Percentiles rank a stretch among this genome's conserved stretches.
Evolutionary conservation across 2,888 invertebrate species (phyloP).

Genomic region (Pediacus dermestoides): DNA sequence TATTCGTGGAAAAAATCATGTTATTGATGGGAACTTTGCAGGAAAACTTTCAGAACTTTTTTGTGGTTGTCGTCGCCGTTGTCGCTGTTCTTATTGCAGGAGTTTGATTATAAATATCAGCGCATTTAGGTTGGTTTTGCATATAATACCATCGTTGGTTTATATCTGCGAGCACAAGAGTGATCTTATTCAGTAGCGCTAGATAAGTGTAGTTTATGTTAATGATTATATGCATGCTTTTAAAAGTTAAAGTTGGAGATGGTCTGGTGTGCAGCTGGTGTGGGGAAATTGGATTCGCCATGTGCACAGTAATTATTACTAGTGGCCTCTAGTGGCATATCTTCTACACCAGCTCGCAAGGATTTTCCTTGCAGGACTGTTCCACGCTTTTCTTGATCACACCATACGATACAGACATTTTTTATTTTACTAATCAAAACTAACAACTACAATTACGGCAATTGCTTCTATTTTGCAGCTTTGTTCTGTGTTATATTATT

Average conservation of each 20-base stretch:
- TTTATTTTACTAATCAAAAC: conserved; percentile 32
- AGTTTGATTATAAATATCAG: too few species aligned
- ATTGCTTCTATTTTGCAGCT: too few species aligned
- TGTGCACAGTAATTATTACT: conserved; percentile 42
- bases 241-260: conserved; percentile 41
- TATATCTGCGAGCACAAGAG: too few species aligned
- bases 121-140: too few species aligned
- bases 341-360: conserved; percentile 35
- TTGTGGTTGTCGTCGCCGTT: too few species aligned
- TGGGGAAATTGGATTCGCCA: conserved; percentile 35
- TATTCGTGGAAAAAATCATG: too few species aligned
- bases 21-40: too few species aligned
- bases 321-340: conserved; percentile 44
- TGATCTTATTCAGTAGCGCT: conserved; percentile 39
- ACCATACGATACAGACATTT: conserved; percentile 27
- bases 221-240: conserved; percentile 47
- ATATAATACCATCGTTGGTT: too few species aligned
- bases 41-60: too few species aligned
- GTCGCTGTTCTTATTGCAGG: too few species aligned
- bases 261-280: conserved; percentile 21
- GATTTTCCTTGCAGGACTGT: conserved; percentile 26
- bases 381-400: conserved; percentile 24
- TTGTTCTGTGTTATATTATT: too few species aligned
- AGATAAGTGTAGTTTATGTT: conserved; percentile 46
- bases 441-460: too few species aligned